Evolutionary conservation across 2,797 vertebrate genomes (phyloP), one percentile per base, ranked within the genome.

Genomic region (Labeo calbasu): DNA sequence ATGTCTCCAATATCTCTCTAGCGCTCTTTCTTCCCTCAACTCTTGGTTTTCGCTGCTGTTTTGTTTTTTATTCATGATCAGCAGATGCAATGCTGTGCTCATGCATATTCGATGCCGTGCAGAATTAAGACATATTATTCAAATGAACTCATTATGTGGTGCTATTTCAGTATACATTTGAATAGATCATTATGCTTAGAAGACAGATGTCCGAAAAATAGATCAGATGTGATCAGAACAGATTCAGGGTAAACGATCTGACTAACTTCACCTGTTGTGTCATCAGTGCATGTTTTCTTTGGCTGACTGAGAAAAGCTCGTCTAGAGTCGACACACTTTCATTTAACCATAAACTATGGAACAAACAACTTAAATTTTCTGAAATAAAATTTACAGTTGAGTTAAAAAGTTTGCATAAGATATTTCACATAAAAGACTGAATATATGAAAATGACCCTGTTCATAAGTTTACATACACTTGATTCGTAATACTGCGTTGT

Each of bases 1-100:
- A 85, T 79, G 78, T 85, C 17, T 48, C 51, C 23, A 77, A 76
- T 70, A 80, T 77, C n/a, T 25, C 68, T 79, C 77, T n/a, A n/a
- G 40, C 63, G 19, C 13, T 51, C 40, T 77, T 43, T 14, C 53
- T 53, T 69, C 57, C 48, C 55, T 3, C 48, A 48, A 19, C 55
- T 57, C 21, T 53, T 36, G 46, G 12, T 48, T 83, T 46, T 50
- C 21, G 15, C 36, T 68, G 78, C 71, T 21, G 71, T 63, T 75
- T 82, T 57, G 32, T 66, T 81, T 50, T 76, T 50, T 77, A 28
- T 68, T 80, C 59, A 25, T 73, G 72, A 63, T 78, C 50, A 85
- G 69, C 78, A 81, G 48, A 80, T 75, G 79, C 40, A 76, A 36
- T 76, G 71, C 70, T 55, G 66, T 66, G 65, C 65, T 86, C 57